Conservation (phyloP, 2,888 invertebrate species). For the Shargacucullia verbasci region DNA sequence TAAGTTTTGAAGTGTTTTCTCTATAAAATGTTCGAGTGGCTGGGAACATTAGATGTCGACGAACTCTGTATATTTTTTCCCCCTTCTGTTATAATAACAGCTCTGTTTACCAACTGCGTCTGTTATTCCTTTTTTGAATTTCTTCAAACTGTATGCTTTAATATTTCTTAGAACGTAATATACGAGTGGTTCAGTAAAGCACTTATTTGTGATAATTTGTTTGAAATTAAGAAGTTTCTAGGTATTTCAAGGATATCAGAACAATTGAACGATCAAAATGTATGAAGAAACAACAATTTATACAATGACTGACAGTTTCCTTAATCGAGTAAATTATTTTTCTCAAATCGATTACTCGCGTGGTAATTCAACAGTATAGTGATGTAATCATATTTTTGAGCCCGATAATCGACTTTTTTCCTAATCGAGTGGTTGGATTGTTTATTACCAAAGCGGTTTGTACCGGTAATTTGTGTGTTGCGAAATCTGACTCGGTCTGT, state of each 20-base stretch:
- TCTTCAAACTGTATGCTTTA: conserved; percentile 58
- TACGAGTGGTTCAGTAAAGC: conserved; percentile 19
- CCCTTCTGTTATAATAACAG: conserved; percentile 81
- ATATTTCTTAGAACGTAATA: conserved; percentile 44
- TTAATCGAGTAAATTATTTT: conserved; percentile 36
- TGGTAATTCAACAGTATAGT: conserved; percentile 59
- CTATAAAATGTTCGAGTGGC: conserved; percentile 87
- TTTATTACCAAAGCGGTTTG: conserved; percentile 72
- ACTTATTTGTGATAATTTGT: conserved; percentile 20
- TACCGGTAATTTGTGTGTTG: conserved; percentile 75
- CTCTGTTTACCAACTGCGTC: conserved; percentile 78
- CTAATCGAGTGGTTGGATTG: conserved; percentile 68
- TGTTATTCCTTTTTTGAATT: conserved; percentile 74
- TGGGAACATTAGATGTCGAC: conserved; percentile 82
- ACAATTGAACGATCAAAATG: neutral
- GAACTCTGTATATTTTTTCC: conserved; percentile 78
- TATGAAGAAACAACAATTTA: conserved; percentile 10
- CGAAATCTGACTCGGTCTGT: conserved; percentile 77
- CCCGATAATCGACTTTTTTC: conserved; percentile 59
- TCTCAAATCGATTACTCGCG: conserved; percentile 28
- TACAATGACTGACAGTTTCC: conserved; percentile 33
- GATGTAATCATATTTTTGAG: conserved; percentile 58
- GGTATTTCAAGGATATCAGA: conserved; percentile 7
- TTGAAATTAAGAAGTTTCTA: conserved; percentile 24
- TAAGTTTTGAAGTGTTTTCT: conserved; percentile 88